Evolutionary conservation across 1,140 invertebrate genomes (phyloP), one percentile per base, ranked within the genome.

Genomic region (Luehdorfia chinensis): DNA sequence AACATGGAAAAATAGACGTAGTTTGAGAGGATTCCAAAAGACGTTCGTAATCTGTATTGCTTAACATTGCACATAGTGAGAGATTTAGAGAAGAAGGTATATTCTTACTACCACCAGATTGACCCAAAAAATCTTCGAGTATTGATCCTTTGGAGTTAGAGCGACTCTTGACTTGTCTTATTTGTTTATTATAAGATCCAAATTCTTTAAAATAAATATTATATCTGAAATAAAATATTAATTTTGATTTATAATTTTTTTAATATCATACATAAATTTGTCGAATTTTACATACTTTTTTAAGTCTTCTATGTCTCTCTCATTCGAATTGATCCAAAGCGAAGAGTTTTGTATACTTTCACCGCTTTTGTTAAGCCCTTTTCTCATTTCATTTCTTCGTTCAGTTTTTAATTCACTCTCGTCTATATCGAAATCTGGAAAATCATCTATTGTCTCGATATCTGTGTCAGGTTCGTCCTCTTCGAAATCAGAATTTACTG

Each of bases 121-220:
- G 70, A 12, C 60, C 34, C 2, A 78, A 49, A 50, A 78, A 76
- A 34, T 84, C 76, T 47, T 87, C 84, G 27, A 84, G 54, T 32
- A 87, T 77, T 9, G 75, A 84, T 19, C 78, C 78, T 45, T 77
- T 65, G 1, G 84, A 87, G 39, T 83, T 87, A 1, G 85, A 84
- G 13, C 79, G 70, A 51, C 75, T 85, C 54, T 81, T 87, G 2
- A 86, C 75, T 43, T 79, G 52, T 57, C 59, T 84, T 37, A 87
- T 47, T 75, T 90, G 89, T 31, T 72, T 84, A 57, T 87, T 84
- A 45, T 88, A 74, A 30, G 76, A 84, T 36, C 83, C 85, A 37
- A 89, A 76, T 59, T 91, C 90, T 66, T 87, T 87, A 51, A 89
- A 91, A 57, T 84, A 89, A 52, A 68, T 73, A 57, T 86, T 87